Evolutionary conservation across 2,888 invertebrate species (phyloP).

Genomic region (Pherbina coryleti): DNA sequence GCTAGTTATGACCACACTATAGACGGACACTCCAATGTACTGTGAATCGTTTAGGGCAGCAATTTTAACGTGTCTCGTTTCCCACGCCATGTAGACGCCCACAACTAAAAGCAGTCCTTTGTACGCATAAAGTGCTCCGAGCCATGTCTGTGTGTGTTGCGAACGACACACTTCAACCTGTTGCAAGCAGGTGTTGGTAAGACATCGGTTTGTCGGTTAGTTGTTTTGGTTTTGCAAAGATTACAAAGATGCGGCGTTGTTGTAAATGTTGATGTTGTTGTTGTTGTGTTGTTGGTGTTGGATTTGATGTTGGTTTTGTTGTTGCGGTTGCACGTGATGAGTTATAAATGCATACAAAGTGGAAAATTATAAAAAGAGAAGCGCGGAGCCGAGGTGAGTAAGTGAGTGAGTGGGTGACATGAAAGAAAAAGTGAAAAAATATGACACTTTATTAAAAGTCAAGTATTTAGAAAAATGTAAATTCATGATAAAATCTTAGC

Average conservation of each 20-base stretch:
- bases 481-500: neutral
- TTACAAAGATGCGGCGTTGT: neutral
- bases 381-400: neutral
- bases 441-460: neutral
- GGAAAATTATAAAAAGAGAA: neutral
- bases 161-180: slow-evolving; percentile 92
- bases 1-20: slow-evolving; percentile 90
- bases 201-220: neutral
- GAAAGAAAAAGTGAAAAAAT: neutral
- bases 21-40: slow-evolving; percentile 93
- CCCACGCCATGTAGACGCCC: slow-evolving; percentile 97
- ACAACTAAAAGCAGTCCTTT: slow-evolving; percentile 89
- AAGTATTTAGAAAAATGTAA: neutral
- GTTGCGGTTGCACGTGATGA: neutral
- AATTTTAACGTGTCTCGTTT: slow-evolving; percentile 91
- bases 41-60: slow-evolving; percentile 93
- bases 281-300: neutral
- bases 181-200: slow-evolving; percentile 53
- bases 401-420: neutral
- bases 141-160: slow-evolving; percentile 88
- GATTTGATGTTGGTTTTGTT: neutral
- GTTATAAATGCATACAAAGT: slow-evolving; percentile 11
- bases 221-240: neutral
- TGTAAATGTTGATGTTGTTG: neutral
- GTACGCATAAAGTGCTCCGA: slow-evolving; percentile 90